Percentiles rank a stretch among this genome's conserved stretches.
Conservation (phyloP, 2,888 invertebrate species). For the Drosophila neotestacea region DNA sequence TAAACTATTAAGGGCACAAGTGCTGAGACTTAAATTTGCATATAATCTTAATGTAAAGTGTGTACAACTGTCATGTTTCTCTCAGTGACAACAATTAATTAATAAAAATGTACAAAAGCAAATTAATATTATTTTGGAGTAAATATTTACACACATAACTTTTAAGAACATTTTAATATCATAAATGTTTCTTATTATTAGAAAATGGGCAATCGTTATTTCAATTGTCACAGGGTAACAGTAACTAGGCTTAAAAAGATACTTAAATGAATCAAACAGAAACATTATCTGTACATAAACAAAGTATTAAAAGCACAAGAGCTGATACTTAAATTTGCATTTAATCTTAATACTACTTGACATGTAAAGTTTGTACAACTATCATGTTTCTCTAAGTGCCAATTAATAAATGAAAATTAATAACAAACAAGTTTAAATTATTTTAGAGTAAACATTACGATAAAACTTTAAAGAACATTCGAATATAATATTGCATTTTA, state of each 20-base stretch:
- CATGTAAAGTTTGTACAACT: background rate
- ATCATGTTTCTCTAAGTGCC: background rate
- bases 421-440: background rate
- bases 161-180: conserved; percentile 1
- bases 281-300: too few relatives aligned
- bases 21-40: background rate
- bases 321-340: background rate
- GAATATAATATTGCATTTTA: conserved; percentile 10
- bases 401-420: background rate
- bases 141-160: background rate
- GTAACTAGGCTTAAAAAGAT: too few relatives aligned
- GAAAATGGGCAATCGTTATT: too few relatives aligned
- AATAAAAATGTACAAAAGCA: background rate
- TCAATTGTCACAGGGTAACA: too few relatives aligned
- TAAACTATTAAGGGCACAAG: background rate
- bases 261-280: too few relatives aligned
- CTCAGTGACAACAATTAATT: background rate
- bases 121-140: too few relatives aligned
- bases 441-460: background rate
- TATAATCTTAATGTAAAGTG: background rate
- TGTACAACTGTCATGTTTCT: background rate
- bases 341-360: background rate
- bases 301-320: background rate
- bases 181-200: background rate
- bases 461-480: background rate